Evolutionary conservation across 2,888 invertebrate species (phyloP), one percentile per base, ranked within the genome.

Genomic region (Bembecia ichneumoniformis): DNA sequence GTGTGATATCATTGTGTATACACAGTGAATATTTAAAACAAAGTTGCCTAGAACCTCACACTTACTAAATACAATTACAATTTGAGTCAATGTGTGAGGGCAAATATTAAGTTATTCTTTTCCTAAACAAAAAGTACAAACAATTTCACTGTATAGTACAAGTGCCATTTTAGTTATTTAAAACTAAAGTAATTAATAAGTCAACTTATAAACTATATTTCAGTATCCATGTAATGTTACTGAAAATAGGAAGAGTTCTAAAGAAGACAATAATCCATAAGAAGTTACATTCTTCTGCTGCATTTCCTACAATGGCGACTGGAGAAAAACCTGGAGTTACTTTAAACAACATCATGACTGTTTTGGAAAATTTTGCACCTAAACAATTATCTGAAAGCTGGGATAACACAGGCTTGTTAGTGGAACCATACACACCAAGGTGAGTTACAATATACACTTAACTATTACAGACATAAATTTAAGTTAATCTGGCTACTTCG

Each of bases 351-450:
- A 88, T 94, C 3, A 66, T 94, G 40, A 64, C 79, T 10, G 86
- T 83, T 49, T 77, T 96, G 53, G 90, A 94, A 63, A 74, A 82
- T 7, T 93, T 93, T 77, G 95, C 96, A 1, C 91, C 94, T 7
- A 74, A 89, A 35, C 74, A 84, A 1, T 78, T 93, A 11, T 95
- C 97, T 3, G 96, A 93, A 63, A 89, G 89, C 48, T 98, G 98
- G 98, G 98, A 98, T 71, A 98, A 98, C 80, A 97, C 97, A 48
- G 98, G 98, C 0, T 83, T 98, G 1, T 82, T 98, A 20, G 90
- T 98, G 10, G 95, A 98, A 70, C 97, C 97, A 0, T 81, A 80
- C 20, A 83, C 89, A 20, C 77, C 89, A 45, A 88, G 84, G 89
- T 89, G 57, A 52, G 49, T 46, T 17, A 17, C 14, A 44, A 44